These are phyloP conservation scores for Drosophila novamexicana DNA, from an alignment of 1,140 invertebrate genomes.

Conservation along the genomic window DNA sequence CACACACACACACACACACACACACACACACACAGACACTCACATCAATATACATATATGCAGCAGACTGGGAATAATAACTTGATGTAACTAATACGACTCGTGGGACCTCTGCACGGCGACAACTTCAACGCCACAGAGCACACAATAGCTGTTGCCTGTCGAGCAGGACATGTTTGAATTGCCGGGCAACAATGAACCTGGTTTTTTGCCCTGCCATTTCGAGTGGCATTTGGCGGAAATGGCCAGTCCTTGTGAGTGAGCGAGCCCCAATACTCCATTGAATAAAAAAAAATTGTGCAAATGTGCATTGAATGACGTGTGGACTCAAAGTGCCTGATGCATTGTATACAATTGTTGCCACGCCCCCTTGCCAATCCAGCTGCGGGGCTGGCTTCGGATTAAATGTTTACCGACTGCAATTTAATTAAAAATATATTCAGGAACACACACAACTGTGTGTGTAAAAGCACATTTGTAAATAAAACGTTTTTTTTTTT, in stretches of 20 bases:
- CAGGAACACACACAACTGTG: not conserved
- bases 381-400: not conserved
- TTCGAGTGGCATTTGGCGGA: conserved; percentile 32
- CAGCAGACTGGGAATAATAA: conserved; percentile 37
- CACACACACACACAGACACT: conserved; percentile 16
- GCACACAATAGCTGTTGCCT: conserved; percentile 14
- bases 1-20: conserved; percentile 1
- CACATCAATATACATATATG: not conserved
- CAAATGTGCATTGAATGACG: conserved; percentile 19
- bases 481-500: too few species aligned
- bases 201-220: conserved; percentile 20
- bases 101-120: conserved; percentile 55
- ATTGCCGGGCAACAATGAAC: conserved; percentile 57
- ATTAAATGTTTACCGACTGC: conserved; percentile 23
- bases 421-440: conserved; percentile 46
- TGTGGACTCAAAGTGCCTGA: not conserved
- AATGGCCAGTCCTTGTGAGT: conserved; percentile 43
- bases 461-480: conserved; percentile 9
- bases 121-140: conserved; percentile 36
- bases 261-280: not conserved
- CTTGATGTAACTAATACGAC: conserved; percentile 70
- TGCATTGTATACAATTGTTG: not conserved
- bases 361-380: not conserved
- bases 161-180: conserved; percentile 66
- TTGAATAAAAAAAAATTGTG: not conserved